Evolutionary conservation across 2,888 invertebrate species (phyloP), one percentile per base, ranked within the genome.

Genomic region (Ethmia dodecea): DNA sequence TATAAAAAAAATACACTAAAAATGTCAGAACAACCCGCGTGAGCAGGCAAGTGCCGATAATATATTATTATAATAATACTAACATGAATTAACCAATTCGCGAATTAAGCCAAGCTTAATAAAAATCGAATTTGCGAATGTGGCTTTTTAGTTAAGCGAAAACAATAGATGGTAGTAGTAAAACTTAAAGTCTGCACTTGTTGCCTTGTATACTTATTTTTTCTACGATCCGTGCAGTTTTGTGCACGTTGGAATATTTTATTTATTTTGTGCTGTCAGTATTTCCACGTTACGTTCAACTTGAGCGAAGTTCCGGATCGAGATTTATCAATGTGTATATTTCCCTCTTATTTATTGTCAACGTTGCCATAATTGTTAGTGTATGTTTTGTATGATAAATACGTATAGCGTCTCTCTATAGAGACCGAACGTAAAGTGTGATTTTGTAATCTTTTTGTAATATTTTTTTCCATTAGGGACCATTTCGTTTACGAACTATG

Each of bases 361-460:
- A 83, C 67, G 86, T 86, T 86, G 86, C 86, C 86, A 86, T 86
- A 86, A 79, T 78, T 84, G 73, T 84, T 84, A 84, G 81, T 74
- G 80, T 83, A 80, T 80, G 73, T 79, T 74, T 70, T 74, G 60
- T 68, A 68, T 68, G 63, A 60, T 76, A 75, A 72, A 81, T 80
- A 80, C 81, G 83, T 84, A 81, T 76, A 66, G 65, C 48, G 66
- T 80, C 76, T 79, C 73, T 67, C 47, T 63, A 57, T 46, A 50
- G 77, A 70, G 75, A 65, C 63, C 41, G 46, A 46, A 60, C 52
- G 54, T 47, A 52, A 68, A 73, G 77, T 79, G 81, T 83, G 81
- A 81, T 84, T 81, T 77, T 70, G 67, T 70, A 65, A 65, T 56
- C 59, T 70, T 74, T 77, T 72, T 73, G 67, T 73, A 66, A 66